phyloP scores from a whole-genome alignment of 2,113 vertebrate species.

The Cisticola juncidis region DNA sequence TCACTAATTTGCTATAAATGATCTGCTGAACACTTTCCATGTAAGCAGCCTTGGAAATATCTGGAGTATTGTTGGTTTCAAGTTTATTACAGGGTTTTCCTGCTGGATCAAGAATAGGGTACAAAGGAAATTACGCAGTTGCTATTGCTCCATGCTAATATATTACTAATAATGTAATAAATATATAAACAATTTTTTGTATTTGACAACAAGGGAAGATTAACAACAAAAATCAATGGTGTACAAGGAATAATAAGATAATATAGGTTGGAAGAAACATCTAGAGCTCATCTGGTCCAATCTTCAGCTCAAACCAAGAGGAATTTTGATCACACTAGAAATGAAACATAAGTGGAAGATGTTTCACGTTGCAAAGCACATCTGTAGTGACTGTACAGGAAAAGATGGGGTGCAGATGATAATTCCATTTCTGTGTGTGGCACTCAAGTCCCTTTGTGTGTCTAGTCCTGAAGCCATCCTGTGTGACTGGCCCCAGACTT shows the following conservation, averaged over 20 bases:
- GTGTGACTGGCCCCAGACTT: accelerated
- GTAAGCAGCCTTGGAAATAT: background rate
- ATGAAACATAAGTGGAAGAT: background rate
- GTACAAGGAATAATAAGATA: background rate
- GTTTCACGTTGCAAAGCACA: background rate
- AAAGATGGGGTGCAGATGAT: accelerated
- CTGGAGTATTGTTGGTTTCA: background rate
- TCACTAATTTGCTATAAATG: background rate
- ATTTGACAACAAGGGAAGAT: background rate
- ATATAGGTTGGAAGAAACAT: background rate
- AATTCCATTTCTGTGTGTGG: background rate
- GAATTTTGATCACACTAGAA: background rate
- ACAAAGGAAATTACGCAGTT: background rate
- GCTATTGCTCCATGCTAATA: background rate
- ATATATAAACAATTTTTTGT: background rate
- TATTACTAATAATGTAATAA: background rate
- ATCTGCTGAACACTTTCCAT: background rate
- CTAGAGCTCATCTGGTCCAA: background rate
- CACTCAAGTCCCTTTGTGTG: background rate
- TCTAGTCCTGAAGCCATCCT: background rate
- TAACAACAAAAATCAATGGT: background rate
- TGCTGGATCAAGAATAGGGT: background rate
- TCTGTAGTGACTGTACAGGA: background rate
- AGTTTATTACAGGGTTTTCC: background rate
- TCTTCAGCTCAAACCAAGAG: background rate